A percentile compares a stretch with the other conserved stretches of the same genome.
phyloP scores from a whole-genome alignment of 2,888 invertebrate species.

The Gandaritis pyraliata region DNA sequence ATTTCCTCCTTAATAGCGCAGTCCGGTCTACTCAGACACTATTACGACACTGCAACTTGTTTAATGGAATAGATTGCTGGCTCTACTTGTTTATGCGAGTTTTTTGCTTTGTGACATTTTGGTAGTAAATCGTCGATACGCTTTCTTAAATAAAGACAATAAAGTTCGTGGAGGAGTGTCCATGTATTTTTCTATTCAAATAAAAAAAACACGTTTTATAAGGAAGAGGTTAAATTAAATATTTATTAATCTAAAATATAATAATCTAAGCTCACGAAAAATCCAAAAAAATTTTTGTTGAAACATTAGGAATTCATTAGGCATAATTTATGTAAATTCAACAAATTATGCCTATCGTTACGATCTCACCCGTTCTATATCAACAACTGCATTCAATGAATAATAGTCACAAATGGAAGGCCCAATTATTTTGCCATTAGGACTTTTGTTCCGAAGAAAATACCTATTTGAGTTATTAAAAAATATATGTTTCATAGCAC shows the following conservation, averaged over 20 bases:
- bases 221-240: too few species aligned
- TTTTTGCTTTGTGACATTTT: slow-evolving; percentile 9
- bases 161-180: too few species aligned
- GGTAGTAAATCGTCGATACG: neutral
- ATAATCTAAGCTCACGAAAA: too few species aligned
- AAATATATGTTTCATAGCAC: slow-evolving; percentile 36
- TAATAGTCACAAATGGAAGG: slow-evolving; percentile 56
- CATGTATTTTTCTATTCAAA: too few species aligned
- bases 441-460: slow-evolving; percentile 55
- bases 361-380: slow-evolving; percentile 38
- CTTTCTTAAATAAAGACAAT: too few species aligned
- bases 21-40: slow-evolving; percentile 48
- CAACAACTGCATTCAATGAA: slow-evolving; percentile 46
- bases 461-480: slow-evolving; percentile 62
- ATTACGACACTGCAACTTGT: slow-evolving; percentile 46
- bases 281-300: too few species aligned
- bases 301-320: slow-evolving; percentile 17
- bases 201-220: too few species aligned
- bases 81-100: slow-evolving; percentile 15
- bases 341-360: slow-evolving; percentile 49
- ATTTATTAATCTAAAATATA: too few species aligned
- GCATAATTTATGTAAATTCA: slow-evolving; percentile 37
- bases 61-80: slow-evolving; percentile 45
- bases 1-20: slow-evolving; percentile 78
- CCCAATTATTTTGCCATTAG: slow-evolving; percentile 72